These are phyloP conservation scores for Allophyes oxyacanthae DNA, from an alignment of 2,888 invertebrate genomes.

Conservation along the genomic window DNA sequence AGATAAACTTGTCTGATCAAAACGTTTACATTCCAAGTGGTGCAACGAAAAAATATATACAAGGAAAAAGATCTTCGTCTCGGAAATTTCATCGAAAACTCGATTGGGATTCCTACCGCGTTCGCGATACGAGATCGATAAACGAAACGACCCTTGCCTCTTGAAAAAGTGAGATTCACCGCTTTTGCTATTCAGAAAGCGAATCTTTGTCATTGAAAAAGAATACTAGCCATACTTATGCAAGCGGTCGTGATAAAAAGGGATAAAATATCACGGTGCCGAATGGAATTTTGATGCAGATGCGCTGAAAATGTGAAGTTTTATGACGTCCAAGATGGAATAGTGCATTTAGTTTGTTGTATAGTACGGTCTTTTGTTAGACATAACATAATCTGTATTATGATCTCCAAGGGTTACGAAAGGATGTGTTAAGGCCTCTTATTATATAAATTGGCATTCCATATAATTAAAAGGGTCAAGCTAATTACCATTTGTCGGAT, in stretches of 20 bases:
- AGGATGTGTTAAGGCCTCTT: neutral
- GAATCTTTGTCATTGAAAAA: slow-evolving; percentile 81
- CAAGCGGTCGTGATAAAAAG: slow-evolving; percentile 75
- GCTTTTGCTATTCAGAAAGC: slow-evolving; percentile 77
- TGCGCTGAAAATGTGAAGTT: slow-evolving; percentile 41
- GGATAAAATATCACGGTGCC: slow-evolving; percentile 67
- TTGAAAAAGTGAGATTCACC: slow-evolving; percentile 78
- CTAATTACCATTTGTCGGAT: no score
- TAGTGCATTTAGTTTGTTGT: slow-evolving; percentile 18
- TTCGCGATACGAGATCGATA: slow-evolving; percentile 80
- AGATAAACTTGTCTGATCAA: slow-evolving; percentile 49
- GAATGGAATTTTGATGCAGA: slow-evolving; percentile 47
- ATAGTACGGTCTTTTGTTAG: slow-evolving; percentile 12
- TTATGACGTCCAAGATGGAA: slow-evolving; percentile 29
- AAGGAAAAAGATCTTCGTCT: slow-evolving; percentile 64
- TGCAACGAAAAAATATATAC: slow-evolving; percentile 56
- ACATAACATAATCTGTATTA: neutral
- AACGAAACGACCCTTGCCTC: slow-evolving; percentile 75
- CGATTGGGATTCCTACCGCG: slow-evolving; percentile 77
- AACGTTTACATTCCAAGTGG: slow-evolving; percentile 63
- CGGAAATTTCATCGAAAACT: slow-evolving; percentile 70
- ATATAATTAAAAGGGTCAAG: no score
- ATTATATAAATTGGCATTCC: neutral
- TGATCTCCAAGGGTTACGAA: neutral
- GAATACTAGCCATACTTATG: slow-evolving; percentile 73